Base-by-base conservation (phyloP, 2,797 vertebrate genomes). In the Molossus molossus region DNA sequence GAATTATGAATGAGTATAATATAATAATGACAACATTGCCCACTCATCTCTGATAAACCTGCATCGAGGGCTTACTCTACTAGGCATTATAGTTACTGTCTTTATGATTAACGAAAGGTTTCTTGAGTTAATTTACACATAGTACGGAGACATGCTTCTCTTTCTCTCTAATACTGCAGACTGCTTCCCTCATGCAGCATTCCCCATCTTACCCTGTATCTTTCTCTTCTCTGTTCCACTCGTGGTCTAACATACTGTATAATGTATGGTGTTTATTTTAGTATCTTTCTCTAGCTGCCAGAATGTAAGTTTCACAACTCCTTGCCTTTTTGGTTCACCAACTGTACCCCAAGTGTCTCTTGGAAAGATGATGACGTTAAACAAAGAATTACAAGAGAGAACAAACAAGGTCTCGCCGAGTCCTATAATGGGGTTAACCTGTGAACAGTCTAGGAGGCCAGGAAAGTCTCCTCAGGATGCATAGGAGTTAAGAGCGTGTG, bases 371-470 rank as follows among this genome's bases (percentile, higher is more conserved):
- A 84, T 45, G 40, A 73, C 12, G 70, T 48, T 48, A 73, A 83
- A 45, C 84, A 91, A 89, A n/a, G 79, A 91, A 84, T 87, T 40
- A 76, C 20, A 94, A 67, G 33, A 50, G 64, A 93, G 21, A 65
- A 25, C 21, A 21, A 69, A n/a, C 14, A 33, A 3, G 73, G 12
- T 60, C 20, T 84, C 29, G 53, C 23, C 29, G 37, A 17, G 53
- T 60, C 17, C 23, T 84, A 2, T 37, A 48, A 69, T 40, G 20
- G 4, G 12, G 12, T 17, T 33, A 23, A 67, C 45, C 48, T 33
- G 27, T 57, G 57, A 77, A 77, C 53, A 37, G 17, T 85, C 21
- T 5, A 86, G 53, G n/a, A 9, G 25, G 8, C 25, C 72, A 85
- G 69, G 45, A 76, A 60, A 92, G 27, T 40, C 5, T 86, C 18